These are phyloP conservation scores for Palythoa grandis DNA, from an alignment of 92 coral and sea anemone genomes.

Conservation along the genomic window DNA sequence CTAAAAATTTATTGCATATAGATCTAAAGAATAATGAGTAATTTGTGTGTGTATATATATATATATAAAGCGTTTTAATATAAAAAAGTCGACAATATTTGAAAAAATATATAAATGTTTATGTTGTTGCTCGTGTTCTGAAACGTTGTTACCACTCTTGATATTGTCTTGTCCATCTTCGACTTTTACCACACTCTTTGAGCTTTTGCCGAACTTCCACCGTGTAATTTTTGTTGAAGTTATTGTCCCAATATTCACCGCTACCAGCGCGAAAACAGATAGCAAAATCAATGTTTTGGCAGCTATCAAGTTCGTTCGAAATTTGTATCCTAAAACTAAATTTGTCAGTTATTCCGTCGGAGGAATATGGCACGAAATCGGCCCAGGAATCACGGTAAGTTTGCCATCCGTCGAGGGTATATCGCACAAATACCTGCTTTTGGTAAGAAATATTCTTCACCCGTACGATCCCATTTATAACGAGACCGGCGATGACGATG, in stretches of 20 bases:
- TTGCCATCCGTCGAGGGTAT: constrained; percentile 75
- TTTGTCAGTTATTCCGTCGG: constrained; percentile 75
- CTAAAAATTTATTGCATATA: too few relatives aligned
- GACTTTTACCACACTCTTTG: not conserved
- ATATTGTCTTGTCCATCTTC: not conserved
- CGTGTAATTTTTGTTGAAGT: constrained; percentile 62
- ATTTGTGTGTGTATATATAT: too few relatives aligned
- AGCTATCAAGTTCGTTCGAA: constrained; percentile 59
- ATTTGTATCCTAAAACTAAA: constrained; percentile 75
- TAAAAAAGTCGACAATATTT: not conserved
- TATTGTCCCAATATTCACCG: constrained; percentile 89
- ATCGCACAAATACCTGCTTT: constrained; percentile 80
- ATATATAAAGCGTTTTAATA: too few relatives aligned
- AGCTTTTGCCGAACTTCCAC: constrained; percentile 36
- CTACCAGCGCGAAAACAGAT: constrained; percentile 70
- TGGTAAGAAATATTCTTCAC: constrained; percentile 80
- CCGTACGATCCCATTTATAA: constrained; percentile 83
- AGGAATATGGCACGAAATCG: constrained; percentile 80
- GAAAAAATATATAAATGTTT: not conserved
- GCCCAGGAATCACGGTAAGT: constrained; percentile 77
- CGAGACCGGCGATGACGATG: constrained; percentile 74
- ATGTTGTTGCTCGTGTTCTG: not conserved
- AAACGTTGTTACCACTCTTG: not conserved
- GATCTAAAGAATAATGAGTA: too few relatives aligned
- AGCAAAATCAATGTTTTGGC: constrained; percentile 64